phyloP scores from a whole-genome alignment of 1,140 invertebrate species.

The Procambarus clarkii region DNA sequence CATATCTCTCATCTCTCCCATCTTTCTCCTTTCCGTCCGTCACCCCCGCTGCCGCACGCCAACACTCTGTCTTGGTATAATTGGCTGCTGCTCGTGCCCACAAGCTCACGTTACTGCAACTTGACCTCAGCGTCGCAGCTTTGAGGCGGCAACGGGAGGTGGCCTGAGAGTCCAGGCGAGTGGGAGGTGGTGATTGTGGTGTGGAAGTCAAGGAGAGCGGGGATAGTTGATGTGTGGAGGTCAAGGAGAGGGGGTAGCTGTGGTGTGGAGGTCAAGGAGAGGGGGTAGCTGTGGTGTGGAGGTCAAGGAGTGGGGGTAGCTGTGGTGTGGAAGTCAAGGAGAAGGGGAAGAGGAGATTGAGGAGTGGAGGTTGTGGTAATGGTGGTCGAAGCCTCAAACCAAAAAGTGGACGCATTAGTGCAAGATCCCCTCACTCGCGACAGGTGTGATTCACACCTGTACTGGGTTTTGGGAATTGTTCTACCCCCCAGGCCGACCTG shows the following conservation, averaged over 20 bases:
- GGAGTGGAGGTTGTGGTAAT: no score
- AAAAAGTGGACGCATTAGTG: no score
- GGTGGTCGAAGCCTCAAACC: no score
- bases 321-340: neutral
- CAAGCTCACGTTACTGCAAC: slow-evolving; percentile 8
- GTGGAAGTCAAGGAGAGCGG: neutral
- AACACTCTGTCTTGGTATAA: neutral
- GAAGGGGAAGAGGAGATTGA: no score
- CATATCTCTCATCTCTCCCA: neutral
- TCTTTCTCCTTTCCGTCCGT: no score
- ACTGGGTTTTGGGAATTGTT: no score
- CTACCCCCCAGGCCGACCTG: no score
- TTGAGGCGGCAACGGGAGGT: neutral
- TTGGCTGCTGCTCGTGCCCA: slow-evolving; percentile 8
- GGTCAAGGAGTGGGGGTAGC: no score
- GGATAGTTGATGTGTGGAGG: no score
- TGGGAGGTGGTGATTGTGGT: neutral
- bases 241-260: no score
- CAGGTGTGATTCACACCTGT: no score
- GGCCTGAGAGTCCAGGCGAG: neutral
- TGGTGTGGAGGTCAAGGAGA: neutral
- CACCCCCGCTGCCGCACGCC: neutral
- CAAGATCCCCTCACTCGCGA: no score
- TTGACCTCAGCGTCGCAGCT: neutral
- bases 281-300: neutral